These are phyloP conservation scores for Eupithecia dodoneata DNA, from an alignment of 2,888 invertebrate species.

Conservation along the genomic window DNA sequence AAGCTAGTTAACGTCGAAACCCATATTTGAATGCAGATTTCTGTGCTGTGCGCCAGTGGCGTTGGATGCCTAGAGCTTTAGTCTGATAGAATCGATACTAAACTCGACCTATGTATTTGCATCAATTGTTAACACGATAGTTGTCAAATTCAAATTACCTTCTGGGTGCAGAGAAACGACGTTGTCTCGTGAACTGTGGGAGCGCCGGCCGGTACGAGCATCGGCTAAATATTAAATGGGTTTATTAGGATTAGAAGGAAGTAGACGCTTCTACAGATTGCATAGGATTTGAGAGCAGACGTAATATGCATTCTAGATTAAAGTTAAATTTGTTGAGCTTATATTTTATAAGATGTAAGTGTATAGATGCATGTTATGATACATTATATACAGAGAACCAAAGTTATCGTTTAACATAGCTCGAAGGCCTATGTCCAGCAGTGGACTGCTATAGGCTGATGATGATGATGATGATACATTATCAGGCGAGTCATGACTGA, in stretches of 20 bases:
- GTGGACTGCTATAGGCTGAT: too few relatives aligned
- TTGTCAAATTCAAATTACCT: conserved; percentile 3
- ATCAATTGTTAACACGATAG: background rate
- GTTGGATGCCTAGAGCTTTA: too few relatives aligned
- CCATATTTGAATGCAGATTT: too few relatives aligned
- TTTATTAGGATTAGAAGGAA: conserved; percentile 11
- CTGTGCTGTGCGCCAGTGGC: too few relatives aligned
- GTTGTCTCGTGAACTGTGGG: background rate
- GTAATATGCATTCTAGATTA: background rate
- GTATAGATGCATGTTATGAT: too few relatives aligned
- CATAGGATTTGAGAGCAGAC: background rate
- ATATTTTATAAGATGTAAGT: background rate
- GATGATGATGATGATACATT: too few relatives aligned
- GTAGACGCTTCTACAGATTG: background rate
- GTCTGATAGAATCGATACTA: background rate
- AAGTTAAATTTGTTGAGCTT: background rate
- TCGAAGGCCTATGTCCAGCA: too few relatives aligned
- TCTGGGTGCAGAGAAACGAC: background rate
- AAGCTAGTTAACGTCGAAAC: too few relatives aligned
- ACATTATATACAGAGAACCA: too few relatives aligned
- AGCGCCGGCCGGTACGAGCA: background rate
- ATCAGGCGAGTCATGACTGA: too few relatives aligned
- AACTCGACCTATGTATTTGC: background rate
- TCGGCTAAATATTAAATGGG: conserved; percentile 14
- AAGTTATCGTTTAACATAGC: too few relatives aligned